These are phyloP conservation scores for Nyleta sp. DNA, from an alignment of 2,888 invertebrate genomes.

Conservation along the genomic window DNA sequence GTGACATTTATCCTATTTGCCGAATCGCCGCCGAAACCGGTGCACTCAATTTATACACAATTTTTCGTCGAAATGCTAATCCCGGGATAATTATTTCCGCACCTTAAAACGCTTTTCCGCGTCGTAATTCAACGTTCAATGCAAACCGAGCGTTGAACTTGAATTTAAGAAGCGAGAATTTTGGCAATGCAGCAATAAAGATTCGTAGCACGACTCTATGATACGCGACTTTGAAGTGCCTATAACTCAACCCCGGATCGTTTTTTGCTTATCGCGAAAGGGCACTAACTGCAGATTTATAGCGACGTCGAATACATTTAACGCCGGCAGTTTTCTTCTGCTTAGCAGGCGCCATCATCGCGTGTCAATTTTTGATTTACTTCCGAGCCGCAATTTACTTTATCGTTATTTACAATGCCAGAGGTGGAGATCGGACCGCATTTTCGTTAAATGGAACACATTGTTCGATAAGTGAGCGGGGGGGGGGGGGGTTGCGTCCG, in stretches of 20 bases:
- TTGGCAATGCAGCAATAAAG: constrained; percentile 61
- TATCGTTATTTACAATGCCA: constrained; percentile 45
- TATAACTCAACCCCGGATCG: constrained; percentile 73
- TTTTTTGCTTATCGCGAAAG: constrained; percentile 76
- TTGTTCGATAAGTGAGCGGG: constrained; percentile 26
- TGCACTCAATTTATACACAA: too few species aligned
- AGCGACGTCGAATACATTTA: constrained; percentile 71
- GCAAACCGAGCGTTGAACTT: constrained; percentile 33
- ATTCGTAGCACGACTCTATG: constrained; percentile 56
- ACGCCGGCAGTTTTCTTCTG: constrained; percentile 66
- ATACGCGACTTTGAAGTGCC: constrained; percentile 73
- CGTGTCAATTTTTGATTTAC: constrained; percentile 60
- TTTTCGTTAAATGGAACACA: constrained; percentile 29
- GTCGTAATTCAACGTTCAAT: constrained; percentile 9
- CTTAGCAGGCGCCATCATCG: constrained; percentile 56
- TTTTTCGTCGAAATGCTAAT: too few species aligned
- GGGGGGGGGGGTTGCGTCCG: constrained; percentile 49
- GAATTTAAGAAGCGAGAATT: constrained; percentile 58
- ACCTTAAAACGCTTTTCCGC: neutral
- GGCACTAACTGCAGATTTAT: constrained; percentile 76
- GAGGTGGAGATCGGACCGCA: constrained; percentile 4
- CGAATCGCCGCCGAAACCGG: too few species aligned
- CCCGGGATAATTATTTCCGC: neutral
- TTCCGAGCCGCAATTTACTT: constrained; percentile 39
- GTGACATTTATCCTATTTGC: too few species aligned